Base-by-base conservation (phyloP, 2,888 invertebrate species). In the Caenorhabditis zanzibari region DNA sequence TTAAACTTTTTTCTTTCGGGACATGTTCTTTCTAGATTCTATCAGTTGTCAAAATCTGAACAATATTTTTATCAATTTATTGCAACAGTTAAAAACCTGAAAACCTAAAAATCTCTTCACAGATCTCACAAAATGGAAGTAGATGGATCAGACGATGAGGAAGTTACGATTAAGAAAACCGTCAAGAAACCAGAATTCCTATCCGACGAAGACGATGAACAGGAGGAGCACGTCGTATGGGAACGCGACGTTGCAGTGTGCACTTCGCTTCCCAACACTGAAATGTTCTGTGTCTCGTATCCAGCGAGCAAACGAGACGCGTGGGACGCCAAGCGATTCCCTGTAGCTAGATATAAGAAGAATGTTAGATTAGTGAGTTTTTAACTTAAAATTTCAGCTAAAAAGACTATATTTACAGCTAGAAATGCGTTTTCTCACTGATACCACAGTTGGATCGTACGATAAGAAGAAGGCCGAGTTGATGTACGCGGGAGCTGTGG, bases 341-440 rank as follows among this genome's bases (percentile, higher is more conserved):
- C 86, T 4, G 41, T 74, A 2, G 75, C 77, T 10, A 72, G 86
- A 49, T 87, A 74, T 58, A 87, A 87, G 73, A 87, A 86, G 66
- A 87, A 87, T 58, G 87, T 87, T 16, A 74, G 81, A 83, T 59
- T 86, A 75, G 87, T 87, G 7, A 64, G 82, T 14, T 47, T 16
- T 47, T 75, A 68, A 52, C 7, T 16, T 6, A 32, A 49, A 22
- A 58, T 58, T 38, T 28, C 26, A 26, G 32, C 32, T 7, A 7
- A 32, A 32, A 32, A n/a, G n/a, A n/a, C n/a, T n/a, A n/a, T n/a
- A n/a, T 59, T 64, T 85, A 47, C 61, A 86, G 86, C 74, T 87
- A 44, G 85, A 87, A 77, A 85, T 87, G 84, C 69, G 85, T 10
- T 74, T 86, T 16, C 12, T 81, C 26, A 71, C 85, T 2, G 84